These are phyloP conservation scores for Chirona hameri DNA, from an alignment of 2,888 invertebrate species.

Conservation along the genomic window DNA sequence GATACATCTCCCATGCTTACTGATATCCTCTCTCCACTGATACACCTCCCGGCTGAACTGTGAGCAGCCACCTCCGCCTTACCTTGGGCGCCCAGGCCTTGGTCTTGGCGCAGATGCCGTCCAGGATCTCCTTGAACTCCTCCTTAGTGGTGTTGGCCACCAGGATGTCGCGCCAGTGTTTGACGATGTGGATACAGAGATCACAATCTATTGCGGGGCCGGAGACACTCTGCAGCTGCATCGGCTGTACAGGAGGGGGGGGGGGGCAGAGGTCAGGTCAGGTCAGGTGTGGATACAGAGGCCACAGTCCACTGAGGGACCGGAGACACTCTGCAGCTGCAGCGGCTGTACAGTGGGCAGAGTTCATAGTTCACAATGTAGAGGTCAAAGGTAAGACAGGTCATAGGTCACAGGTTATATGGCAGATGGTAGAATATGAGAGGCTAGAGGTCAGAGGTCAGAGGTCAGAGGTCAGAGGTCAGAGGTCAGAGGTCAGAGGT, in stretches of 20 bases:
- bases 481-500: too few relatives aligned
- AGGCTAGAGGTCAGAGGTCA: too few relatives aligned
- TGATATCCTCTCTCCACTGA: too few relatives aligned
- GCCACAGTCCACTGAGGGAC: constrained; percentile 54
- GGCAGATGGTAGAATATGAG: too few relatives aligned
- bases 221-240: neutral
- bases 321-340: neutral
- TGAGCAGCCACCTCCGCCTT: too few relatives aligned
- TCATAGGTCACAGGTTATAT: too few relatives aligned
- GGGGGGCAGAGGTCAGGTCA: too few relatives aligned
- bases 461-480: too few relatives aligned
- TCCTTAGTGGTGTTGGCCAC: constrained; percentile 78
- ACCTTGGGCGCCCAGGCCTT: constrained; percentile 1
- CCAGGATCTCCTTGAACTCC: constrained; percentile 72
- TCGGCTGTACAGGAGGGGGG: neutral
- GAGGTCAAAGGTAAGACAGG: too few relatives aligned
- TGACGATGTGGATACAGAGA: constrained; percentile 76
- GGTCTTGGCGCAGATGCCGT: constrained; percentile 59
- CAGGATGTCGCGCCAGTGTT: constrained; percentile 72
- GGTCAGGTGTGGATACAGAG: constrained; percentile 68
- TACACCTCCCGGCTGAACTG: too few relatives aligned
- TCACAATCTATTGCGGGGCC: constrained; percentile 54
- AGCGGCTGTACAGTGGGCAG: neutral
- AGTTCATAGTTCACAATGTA: too few relatives aligned
- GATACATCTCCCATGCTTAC: too few relatives aligned